Base-by-base conservation (phyloP, 2,797 vertebrate species). In the Pipistrellus pygmaeus region DNA sequence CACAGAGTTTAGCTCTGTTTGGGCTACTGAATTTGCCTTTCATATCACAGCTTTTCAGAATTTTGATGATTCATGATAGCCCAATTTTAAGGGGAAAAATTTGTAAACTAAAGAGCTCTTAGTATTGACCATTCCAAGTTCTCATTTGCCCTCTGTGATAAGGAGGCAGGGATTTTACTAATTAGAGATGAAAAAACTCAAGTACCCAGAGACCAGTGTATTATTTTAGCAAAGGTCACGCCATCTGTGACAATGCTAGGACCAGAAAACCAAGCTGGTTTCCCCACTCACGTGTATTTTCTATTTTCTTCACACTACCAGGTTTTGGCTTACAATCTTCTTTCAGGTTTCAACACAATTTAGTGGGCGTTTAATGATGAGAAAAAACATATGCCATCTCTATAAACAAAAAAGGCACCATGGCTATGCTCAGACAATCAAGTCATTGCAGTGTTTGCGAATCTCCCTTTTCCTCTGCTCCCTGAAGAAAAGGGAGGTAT, bases 311-410 rank as follows among this genome's bases (percentile, higher is more conserved):
- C 57, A 44, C 20, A 38, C 18, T 60, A 10, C 38, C 62, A 69
- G 15, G 11, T 53, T 81, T 86, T 46, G 35, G 64, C 32, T 96
- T 57, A 71, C 46, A 30, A 27, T 88, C 30, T 92, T 73, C 80
- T 92, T 78, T 80, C 71, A 71, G 85, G 41, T 88, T 94, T 89
- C 64, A 94, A 69, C 18, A 82, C 44, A 64, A 81, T 77, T 89
- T 75, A 72, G n/a, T 80, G 69, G 77, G 46, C 32, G 62, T 68
- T 80, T 90, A 90, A 94, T 87, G 75, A 95, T 90, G 71, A 96
- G 64, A 62, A 91, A 91, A 96, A 95, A 85, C 93, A 64, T 92
- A 94, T 60, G 57, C 48, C 38, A 53, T 75, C 35, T 35, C 83
- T 32, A 93, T 87, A 88, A 95, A 91, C n/a, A 53, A 91, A 95